These are phyloP conservation scores for human DNA, from an alignment of 2,113 vertebrate species.

Conservation along the genomic window DNA sequence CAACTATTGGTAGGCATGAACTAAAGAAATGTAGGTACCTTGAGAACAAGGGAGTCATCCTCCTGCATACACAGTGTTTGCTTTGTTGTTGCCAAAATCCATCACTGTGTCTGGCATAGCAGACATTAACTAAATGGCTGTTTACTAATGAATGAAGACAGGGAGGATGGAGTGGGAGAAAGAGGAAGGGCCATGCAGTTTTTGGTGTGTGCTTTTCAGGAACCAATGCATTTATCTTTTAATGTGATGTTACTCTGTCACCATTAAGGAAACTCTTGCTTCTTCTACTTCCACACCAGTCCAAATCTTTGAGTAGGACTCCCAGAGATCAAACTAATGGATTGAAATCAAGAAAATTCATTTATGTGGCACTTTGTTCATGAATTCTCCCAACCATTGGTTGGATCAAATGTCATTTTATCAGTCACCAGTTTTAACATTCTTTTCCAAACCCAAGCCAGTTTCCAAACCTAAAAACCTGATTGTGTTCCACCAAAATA, in stretches of 20 bases:
- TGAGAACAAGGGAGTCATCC: neutral
- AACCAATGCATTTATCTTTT: neutral
- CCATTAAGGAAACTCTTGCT: neutral
- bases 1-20: neutral
- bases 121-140: neutral
- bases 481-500: neutral
- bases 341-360: neutral
- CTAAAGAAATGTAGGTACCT: neutral
- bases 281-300: neutral
- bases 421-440: neutral
- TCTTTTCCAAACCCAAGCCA: neutral
- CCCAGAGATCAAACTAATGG: neutral
- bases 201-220: neutral
- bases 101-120: too few relatives aligned
- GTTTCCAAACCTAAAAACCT: neutral
- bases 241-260: neutral
- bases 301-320: neutral
- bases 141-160: neutral
- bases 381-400: neutral
- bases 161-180: too few relatives aligned
- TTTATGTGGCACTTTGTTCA: neutral
- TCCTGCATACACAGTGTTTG: neutral
- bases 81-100: neutral
- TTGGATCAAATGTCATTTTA: neutral
- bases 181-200: accelerated